Evolutionary conservation across 2,888 invertebrate species (phyloP).

Genomic region (Camponotus fellah): DNA sequence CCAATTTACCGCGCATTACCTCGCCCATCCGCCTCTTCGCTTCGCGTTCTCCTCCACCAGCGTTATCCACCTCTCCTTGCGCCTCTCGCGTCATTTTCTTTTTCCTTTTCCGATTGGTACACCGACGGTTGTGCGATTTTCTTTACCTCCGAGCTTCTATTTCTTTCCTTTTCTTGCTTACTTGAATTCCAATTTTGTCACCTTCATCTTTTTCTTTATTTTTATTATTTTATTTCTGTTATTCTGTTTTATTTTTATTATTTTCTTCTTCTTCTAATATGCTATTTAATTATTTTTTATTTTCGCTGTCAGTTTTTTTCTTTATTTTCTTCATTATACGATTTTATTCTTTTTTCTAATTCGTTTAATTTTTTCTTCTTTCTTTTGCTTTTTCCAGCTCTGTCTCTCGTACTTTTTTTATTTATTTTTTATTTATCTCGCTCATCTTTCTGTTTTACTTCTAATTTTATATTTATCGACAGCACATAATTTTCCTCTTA

Average conservation of each 20-base stretch:
- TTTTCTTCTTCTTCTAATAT: not conserved
- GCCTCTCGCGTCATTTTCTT: slow-evolving; percentile 17
- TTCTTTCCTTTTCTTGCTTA: not conserved
- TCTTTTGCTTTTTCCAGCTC: not conserved
- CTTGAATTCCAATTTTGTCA: slow-evolving; percentile 24
- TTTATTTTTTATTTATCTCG: not conserved
- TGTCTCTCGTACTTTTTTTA: not conserved
- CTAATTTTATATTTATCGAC: not conserved
- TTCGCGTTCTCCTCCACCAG: slow-evolving; percentile 39
- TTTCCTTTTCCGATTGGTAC: slow-evolving; percentile 22
- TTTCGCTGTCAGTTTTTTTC: too few relatives aligned
- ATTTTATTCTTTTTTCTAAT: not conserved
- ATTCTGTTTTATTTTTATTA: not conserved
- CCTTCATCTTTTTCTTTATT: not conserved
- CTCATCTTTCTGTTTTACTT: not conserved
- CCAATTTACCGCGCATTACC: slow-evolving; percentile 80
- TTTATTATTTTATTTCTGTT: not conserved
- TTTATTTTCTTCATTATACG: not conserved
- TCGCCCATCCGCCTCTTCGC: slow-evolving; percentile 60
- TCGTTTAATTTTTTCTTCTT: not conserved
- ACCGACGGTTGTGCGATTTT: slow-evolving; percentile 34
- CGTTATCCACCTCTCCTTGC: slow-evolving; percentile 37
- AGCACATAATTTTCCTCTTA: not conserved
- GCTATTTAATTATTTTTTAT: not conserved
- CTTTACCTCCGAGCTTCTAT: not conserved